Evolutionary conservation across 2,888 invertebrate species (phyloP).

Genomic region (Conchocele bisecta): DNA sequence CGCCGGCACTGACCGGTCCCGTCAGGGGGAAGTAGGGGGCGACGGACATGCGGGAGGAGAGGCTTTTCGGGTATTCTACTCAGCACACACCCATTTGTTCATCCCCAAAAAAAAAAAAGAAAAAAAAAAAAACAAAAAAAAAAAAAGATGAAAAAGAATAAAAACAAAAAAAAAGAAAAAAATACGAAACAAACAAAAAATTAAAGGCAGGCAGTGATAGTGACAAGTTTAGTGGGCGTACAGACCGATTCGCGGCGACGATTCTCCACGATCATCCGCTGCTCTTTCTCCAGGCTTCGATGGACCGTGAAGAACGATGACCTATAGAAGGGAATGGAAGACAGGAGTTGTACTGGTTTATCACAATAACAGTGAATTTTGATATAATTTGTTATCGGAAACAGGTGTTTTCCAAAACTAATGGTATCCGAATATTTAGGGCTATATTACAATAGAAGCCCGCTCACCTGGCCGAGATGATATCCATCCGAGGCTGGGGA

Average conservation of each 20-base stretch:
- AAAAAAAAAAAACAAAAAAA: too few species aligned
- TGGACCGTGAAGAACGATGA: constrained; percentile 77
- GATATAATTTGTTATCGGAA: too few species aligned
- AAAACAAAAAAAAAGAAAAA: too few species aligned
- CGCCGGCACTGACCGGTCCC: constrained; percentile 69
- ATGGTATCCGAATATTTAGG: too few species aligned
- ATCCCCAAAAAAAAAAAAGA: too few species aligned
- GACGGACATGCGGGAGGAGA: constrained; percentile 86
- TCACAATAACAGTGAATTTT: too few species aligned
- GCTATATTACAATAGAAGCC: too few species aligned
- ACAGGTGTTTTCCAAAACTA: too few species aligned
- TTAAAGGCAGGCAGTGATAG: constrained; percentile 90
- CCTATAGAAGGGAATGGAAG: too few species aligned
- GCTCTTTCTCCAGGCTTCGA: constrained; percentile 85
- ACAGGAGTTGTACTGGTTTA: too few species aligned
- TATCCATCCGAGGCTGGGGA: constrained; percentile 92
- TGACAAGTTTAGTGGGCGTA: constrained; percentile 84
- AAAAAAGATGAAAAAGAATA: too few species aligned
- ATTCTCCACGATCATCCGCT: constrained; percentile 87
- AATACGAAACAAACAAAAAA: too few species aligned
- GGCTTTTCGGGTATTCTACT: constrained; percentile 87
- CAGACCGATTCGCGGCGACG: constrained; percentile 84
- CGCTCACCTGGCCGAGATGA: constrained; percentile 88
- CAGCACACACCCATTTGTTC: constrained; percentile 92
- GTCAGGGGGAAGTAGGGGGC: constrained; percentile 82